Evolutionary conservation across 1,140 invertebrate species (phyloP).

Genomic region (Leptinotarsa texana): DNA sequence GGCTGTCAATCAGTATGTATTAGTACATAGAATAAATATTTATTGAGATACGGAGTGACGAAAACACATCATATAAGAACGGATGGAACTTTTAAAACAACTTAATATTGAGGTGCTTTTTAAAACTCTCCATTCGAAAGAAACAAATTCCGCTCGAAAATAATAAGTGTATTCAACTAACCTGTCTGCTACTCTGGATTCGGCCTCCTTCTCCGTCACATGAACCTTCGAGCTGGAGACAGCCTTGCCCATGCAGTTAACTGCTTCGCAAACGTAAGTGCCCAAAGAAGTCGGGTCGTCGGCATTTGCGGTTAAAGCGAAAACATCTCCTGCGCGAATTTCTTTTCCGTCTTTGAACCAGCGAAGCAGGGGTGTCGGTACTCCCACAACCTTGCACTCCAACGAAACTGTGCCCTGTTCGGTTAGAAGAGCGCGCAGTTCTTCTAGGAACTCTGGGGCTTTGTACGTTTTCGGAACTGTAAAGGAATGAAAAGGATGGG

Average conservation of each 20-base stretch:
- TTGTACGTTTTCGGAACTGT: slow-evolving; percentile 86
- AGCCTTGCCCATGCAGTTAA: slow-evolving; percentile 83
- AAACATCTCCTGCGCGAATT: slow-evolving; percentile 86
- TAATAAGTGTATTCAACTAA: slow-evolving; percentile 27
- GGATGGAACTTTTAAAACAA: too few species aligned
- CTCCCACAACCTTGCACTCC: slow-evolving; percentile 86
- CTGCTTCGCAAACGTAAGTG: slow-evolving; percentile 81
- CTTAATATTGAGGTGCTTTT: too few species aligned
- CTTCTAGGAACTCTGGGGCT: slow-evolving; percentile 81
- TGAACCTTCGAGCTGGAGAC: slow-evolving; percentile 82
- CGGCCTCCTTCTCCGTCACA: slow-evolving; percentile 71
- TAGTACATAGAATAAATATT: too few species aligned
- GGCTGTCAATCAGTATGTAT: too few species aligned
- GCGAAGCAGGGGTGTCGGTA: slow-evolving; percentile 76
- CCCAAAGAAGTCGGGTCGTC: slow-evolving; percentile 82
- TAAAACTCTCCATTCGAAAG: too few species aligned
- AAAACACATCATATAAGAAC: too few species aligned
- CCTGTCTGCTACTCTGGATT: slow-evolving; percentile 63
- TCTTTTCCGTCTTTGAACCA: slow-evolving; percentile 87
- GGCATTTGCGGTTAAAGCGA: slow-evolving; percentile 78
- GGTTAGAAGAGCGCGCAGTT: slow-evolving; percentile 77
- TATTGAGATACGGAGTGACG: too few species aligned
- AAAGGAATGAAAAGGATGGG: slow-evolving; percentile 42
- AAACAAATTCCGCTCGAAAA: too few species aligned
- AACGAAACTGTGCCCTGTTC: slow-evolving; percentile 86